A percentile compares a stretch with the other conserved stretches of the same genome.
These are phyloP conservation scores for Acrossocheilus fasciatus DNA, from an alignment of 2,797 vertebrate genomes.

Conservation along the genomic window DNA sequence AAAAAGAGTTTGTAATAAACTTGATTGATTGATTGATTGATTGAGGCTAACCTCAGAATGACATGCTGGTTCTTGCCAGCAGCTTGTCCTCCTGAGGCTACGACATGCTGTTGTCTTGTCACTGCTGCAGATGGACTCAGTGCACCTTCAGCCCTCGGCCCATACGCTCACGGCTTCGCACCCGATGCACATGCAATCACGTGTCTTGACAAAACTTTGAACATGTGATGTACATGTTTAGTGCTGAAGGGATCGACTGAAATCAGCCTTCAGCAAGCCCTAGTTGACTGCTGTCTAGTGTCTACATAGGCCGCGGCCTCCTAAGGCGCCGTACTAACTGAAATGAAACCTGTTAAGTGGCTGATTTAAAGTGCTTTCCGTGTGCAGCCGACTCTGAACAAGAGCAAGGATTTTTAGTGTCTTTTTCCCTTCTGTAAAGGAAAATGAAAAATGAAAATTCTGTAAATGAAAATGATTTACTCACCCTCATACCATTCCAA, in stretches of 20 bases:
- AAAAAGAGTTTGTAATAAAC: neutral
- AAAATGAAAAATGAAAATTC: neutral
- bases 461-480: neutral
- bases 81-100: neutral
- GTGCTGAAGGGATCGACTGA: neutral
- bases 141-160: neutral
- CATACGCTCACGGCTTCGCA: neutral
- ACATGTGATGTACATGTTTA: neutral
- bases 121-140: conserved; percentile 45
- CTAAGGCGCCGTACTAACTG: neutral
- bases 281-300: neutral
- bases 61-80: neutral
- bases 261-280: neutral
- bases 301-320: neutral
- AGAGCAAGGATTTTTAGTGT: neutral
- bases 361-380: neutral
- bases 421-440: neutral
- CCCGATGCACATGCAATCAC: neutral
- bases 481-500: neutral
- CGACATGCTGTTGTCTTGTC: conserved; percentile 1
- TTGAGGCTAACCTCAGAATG: neutral
- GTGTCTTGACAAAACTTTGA: neutral
- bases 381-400: neutral
- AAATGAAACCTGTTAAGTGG: neutral
- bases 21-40: neutral